Base-by-base conservation (phyloP, 2,888 invertebrate genomes). In the Odontothrips loti region DNA sequence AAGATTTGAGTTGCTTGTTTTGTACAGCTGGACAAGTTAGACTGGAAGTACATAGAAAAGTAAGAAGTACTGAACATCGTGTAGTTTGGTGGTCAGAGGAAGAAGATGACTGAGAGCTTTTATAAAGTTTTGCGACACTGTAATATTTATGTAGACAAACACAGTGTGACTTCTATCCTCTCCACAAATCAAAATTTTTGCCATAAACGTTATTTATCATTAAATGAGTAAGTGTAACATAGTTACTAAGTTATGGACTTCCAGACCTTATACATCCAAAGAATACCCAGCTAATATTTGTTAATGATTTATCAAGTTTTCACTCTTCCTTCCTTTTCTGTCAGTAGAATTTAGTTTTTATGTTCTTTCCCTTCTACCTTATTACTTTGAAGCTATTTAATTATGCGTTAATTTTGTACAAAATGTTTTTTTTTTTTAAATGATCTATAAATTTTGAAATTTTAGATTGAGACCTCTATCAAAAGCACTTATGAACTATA, bases 231-330 rank as follows among this genome's bases (percentile, higher is more conserved):
- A 75, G 68, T 75, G 68, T 75, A 75, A 75, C 68, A 23, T 75
- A 75, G 68, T 27, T 75, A 75, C 68, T 75, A 75, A 75, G 68
- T 75, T 75, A 75, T 75, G 68, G 68, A 75, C 68, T 75, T 75
- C 68, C 68, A 75, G 68, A 75, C 27, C 68, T 27, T 75, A 23
- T 75, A 27, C 68, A 75, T 75, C 68, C 68, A 75, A 75, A 75
- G 68, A 75, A 27, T 75, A 75, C 68, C 68, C 68, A 75, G 68
- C 68, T 75, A 75, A 27, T 75, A 27, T 75, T 75, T 75, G 68
- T 75, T 75, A 75, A 75, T 75, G 68, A 75, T 75, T 75, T 75
- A 27, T 75, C 68, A 75, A 75, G 68, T 75, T 75, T 75, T 75
- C 68, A 75, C 27, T 75, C 68, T 75, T 75, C 68, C 68, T 75